phyloP scores from a whole-genome alignment of 2,113 vertebrate genomes.

The Seriola quinqueradiata region DNA sequence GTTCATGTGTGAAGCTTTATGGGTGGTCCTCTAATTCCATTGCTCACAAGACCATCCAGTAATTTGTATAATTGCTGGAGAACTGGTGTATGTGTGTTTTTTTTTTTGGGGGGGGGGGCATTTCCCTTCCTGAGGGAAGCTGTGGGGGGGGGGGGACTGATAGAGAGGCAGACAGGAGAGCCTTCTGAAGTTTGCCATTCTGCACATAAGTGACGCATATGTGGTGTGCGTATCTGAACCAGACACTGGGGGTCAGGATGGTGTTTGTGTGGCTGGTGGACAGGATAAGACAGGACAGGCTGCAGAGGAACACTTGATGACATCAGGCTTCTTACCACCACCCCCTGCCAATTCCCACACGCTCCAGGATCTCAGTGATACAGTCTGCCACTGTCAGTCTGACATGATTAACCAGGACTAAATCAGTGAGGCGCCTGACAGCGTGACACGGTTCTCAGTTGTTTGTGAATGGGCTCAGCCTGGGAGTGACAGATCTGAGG shows the following conservation, averaged over 20 bases:
- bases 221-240: slow-evolving; percentile 3
- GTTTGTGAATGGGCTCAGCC: neutral
- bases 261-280: slow-evolving; percentile 20
- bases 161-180: slow-evolving; percentile 28
- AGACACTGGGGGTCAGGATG: slow-evolving; percentile 7
- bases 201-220: neutral
- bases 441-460: neutral
- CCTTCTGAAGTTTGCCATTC: slow-evolving; percentile 11
- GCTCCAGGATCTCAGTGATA: slow-evolving; percentile 9
- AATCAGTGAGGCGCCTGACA: slow-evolving; percentile 15
- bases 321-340: slow-evolving; percentile 32
- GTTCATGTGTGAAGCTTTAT: slow-evolving; percentile 27
- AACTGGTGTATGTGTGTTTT: neutral
- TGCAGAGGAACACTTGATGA: slow-evolving; percentile 9
- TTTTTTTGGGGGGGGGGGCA: no score
- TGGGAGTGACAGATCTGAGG: neutral
- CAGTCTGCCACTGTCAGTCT: slow-evolving; percentile 8
- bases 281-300: slow-evolving; percentile 1
- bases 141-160: slow-evolving; percentile 1
- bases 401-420: neutral
- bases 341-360: slow-evolving; percentile 37
- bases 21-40: neutral
- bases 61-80: neutral
- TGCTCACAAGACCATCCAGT: neutral
- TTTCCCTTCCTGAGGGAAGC: slow-evolving; percentile 32